These are phyloP conservation scores for Synanthedon myopaeformis DNA, from an alignment of 2,888 invertebrate species.

Conservation along the genomic window DNA sequence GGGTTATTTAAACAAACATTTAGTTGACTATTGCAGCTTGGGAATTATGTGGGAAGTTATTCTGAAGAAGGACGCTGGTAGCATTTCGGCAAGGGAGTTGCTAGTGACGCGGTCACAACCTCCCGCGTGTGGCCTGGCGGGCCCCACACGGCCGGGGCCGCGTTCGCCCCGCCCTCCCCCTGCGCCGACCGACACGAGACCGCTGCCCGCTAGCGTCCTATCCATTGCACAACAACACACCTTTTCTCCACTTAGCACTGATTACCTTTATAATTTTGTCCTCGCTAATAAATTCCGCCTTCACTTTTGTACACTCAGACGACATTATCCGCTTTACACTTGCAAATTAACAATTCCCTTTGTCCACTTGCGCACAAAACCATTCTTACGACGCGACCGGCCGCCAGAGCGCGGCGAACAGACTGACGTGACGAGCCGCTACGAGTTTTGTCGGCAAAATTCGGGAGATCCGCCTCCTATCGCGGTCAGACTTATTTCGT, in stretches of 20 bases:
- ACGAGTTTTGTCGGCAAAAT: constrained; percentile 47
- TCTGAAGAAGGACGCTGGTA: constrained; percentile 40
- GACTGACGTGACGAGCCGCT: constrained; percentile 47
- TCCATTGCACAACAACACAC: constrained; percentile 62
- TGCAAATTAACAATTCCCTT: constrained; percentile 55
- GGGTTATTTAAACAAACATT: not conserved
- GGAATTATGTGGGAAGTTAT: constrained; percentile 24
- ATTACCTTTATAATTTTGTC: constrained; percentile 63
- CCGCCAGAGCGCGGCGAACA: constrained; percentile 66
- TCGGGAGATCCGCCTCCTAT: constrained; percentile 68
- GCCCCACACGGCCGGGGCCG: constrained; percentile 71
- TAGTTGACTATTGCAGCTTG: not conserved
- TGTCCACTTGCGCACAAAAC: constrained; percentile 60
- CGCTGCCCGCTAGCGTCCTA: constrained; percentile 65
- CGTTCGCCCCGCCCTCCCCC: constrained; percentile 70
- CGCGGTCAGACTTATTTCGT: constrained; percentile 46
- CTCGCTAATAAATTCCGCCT: constrained; percentile 64
- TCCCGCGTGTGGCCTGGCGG: constrained; percentile 69
- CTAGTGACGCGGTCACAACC: constrained; percentile 72
- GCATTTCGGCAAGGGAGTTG: constrained; percentile 67
- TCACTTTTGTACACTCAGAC: constrained; percentile 62
- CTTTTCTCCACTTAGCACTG: constrained; percentile 39
- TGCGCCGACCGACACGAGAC: constrained; percentile 58
- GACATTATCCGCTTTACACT: constrained; percentile 65
- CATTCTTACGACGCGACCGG: constrained; percentile 68